Evolutionary conservation across 2,888 invertebrate species (phyloP), one percentile per base, ranked within the genome.

Genomic region (Caenorhabditis sp.): DNA sequence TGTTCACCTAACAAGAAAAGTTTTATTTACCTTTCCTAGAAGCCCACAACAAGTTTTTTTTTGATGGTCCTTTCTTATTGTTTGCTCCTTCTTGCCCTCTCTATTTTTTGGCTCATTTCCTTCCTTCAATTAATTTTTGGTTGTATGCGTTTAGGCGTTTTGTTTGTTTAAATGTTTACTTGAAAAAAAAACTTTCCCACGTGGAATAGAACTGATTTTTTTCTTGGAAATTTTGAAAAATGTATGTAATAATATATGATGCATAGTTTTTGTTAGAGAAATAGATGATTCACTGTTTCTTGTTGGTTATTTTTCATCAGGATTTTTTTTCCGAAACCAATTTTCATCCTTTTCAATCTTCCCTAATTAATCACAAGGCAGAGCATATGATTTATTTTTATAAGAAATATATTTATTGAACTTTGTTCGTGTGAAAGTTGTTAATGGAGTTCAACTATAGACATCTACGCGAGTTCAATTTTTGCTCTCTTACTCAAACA

Each of bases 241-340:
- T 58, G 49, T 58, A 43, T 58, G 37, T 21, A 27, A 58, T 21
- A 23, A 37, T 12, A 19, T 1, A 58, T 58, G 58, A 58, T 58
- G 58, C 49, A 43, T 21, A 24, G 24, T 17, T 36, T 23, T 21
- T n/a, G n/a, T n/a, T n/a, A n/a, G n/a, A n/a, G n/a, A n/a, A n/a
- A n/a, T n/a, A n/a, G n/a, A n/a, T n/a, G n/a, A n/a, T n/a, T n/a
- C n/a, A n/a, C n/a, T 31, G 4, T 31, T 31, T 31, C 31, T 31
- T 31, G 4, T 31, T 31, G 4, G 31, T 31, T 31, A 31, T 31
- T 31, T 31, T 31, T 31, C 31, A 31, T 31, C 31, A 6, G 31
- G 31, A 31, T 31, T 31, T 10, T 31, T 31, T 4, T 4, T 6
- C 31, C 31, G 10, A 31, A 6, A 6, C 10, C 31, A 31, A 31